These are phyloP conservation scores for Myopa tessellatipennis DNA, from an alignment of 2,888 invertebrate species.

Conservation along the genomic window DNA sequence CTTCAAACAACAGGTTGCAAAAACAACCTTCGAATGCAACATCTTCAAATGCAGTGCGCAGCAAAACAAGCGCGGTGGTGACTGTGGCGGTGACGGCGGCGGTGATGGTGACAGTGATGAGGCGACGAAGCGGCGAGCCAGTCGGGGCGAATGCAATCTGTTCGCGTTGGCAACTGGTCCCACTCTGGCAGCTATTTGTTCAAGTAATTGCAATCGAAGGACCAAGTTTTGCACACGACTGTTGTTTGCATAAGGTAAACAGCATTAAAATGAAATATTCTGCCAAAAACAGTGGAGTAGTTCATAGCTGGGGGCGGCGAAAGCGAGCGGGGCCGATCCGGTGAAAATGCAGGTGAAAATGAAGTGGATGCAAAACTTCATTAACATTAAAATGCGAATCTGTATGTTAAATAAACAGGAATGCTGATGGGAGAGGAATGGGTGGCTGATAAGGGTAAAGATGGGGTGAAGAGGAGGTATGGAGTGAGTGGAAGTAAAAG, in stretches of 20 bases:
- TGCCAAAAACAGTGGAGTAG: neutral
- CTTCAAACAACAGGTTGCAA: neutral
- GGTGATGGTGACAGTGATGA: neutral
- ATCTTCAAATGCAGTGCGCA: neutral
- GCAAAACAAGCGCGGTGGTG: neutral
- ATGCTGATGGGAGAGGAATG: neutral
- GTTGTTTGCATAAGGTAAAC: constrained; percentile 28
- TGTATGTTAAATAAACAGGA: neutral
- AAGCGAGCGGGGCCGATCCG: neutral
- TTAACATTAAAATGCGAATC: neutral
- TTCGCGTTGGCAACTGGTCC: neutral
- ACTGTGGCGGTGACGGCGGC: neutral
- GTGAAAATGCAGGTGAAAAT: neutral
- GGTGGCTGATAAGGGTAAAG: neutral
- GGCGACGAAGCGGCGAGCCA: neutral
- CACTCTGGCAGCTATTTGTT: constrained; percentile 22
- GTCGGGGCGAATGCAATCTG: neutral
- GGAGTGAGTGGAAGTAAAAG: neutral
- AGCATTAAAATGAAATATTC: constrained; percentile 28
- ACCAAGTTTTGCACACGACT: constrained; percentile 24
- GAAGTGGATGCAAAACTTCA: constrained; percentile 15
- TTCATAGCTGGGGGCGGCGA: neutral
- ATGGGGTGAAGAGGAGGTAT: neutral
- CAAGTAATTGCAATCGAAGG: constrained; percentile 28
- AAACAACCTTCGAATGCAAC: neutral